phyloP scores from a whole-genome alignment of 2,888 invertebrate genomes.

The Chirona hameri region DNA sequence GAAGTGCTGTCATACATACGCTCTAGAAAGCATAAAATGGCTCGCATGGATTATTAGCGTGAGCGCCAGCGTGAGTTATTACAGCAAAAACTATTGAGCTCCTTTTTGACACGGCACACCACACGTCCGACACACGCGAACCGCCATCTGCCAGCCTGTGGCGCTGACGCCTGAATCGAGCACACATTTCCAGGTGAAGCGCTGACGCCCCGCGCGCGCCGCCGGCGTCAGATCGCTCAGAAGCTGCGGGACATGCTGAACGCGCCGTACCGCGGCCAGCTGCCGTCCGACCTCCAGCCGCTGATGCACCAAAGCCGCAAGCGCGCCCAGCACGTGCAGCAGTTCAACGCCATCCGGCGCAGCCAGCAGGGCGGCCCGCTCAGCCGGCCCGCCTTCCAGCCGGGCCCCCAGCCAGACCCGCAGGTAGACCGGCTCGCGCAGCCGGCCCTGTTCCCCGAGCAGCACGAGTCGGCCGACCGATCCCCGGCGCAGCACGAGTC shows the following conservation, averaged over 20 bases:
- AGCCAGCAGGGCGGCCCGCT: neutral
- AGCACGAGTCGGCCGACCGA: neutral
- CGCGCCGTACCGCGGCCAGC: neutral
- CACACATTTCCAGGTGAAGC: neutral
- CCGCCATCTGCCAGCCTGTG: no score
- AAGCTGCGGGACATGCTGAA: conserved; percentile 12
- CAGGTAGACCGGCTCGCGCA: no score
- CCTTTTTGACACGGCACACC: neutral
- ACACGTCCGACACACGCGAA: neutral
- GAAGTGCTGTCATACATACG: no score
- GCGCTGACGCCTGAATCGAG: neutral
- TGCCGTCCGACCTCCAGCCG: neutral
- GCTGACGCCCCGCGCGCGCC: neutral
- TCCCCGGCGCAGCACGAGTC: neutral
- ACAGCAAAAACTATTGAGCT: no score
- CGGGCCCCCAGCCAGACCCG: no score
- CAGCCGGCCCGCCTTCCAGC: neutral
- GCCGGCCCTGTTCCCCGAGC: neutral
- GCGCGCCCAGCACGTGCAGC: neutral
- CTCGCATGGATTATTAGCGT: no score
- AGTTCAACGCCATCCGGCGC: neutral
- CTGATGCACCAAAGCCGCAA: neutral
- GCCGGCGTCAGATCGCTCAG: neutral
- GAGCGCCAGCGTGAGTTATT: no score
- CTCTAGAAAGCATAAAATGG: no score